These are phyloP conservation scores for Dicyrtomina minuta DNA, from an alignment of 2,888 invertebrate genomes.

Conservation along the genomic window DNA sequence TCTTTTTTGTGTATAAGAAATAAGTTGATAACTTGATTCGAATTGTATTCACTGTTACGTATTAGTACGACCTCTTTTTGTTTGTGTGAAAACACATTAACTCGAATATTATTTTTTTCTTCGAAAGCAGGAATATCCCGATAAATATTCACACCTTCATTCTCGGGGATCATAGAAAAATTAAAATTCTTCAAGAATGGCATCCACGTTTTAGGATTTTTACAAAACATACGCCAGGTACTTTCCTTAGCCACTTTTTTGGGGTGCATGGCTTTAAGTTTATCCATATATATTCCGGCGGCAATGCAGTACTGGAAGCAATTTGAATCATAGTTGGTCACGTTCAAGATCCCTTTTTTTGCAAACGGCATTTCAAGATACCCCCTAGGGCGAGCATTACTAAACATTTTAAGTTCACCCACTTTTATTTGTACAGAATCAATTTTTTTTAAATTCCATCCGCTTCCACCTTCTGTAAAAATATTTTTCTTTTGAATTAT, in stretches of 20 bases:
- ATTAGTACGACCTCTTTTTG: not conserved
- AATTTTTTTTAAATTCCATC: not conserved
- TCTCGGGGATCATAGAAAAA: not conserved
- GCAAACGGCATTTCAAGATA: not conserved
- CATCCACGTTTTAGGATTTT: too few species aligned
- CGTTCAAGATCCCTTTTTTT: not conserved
- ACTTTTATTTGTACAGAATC: not conserved
- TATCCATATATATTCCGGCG: too few species aligned
- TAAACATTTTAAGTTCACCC: not conserved
- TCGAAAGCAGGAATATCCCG: constrained; percentile 5
- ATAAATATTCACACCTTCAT: not conserved
- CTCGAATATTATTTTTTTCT: not conserved
- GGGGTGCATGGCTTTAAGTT: too few species aligned
- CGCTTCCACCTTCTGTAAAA: not conserved
- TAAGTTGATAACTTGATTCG: not conserved
- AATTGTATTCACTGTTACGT: not conserved
- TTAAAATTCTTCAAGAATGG: not conserved
- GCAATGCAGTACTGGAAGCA: not conserved
- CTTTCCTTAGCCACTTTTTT: too few species aligned
- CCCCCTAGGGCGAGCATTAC: not conserved
- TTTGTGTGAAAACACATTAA: constrained; percentile 8
- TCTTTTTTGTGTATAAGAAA: constrained; percentile 4
- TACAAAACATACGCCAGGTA: too few species aligned
- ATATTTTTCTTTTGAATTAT: not conserved
- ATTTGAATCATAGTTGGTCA: not conserved